Evolutionary conservation across 2,113 vertebrate species (phyloP), one percentile per base, ranked within the genome.

Genomic region (Labrus mixtus): DNA sequence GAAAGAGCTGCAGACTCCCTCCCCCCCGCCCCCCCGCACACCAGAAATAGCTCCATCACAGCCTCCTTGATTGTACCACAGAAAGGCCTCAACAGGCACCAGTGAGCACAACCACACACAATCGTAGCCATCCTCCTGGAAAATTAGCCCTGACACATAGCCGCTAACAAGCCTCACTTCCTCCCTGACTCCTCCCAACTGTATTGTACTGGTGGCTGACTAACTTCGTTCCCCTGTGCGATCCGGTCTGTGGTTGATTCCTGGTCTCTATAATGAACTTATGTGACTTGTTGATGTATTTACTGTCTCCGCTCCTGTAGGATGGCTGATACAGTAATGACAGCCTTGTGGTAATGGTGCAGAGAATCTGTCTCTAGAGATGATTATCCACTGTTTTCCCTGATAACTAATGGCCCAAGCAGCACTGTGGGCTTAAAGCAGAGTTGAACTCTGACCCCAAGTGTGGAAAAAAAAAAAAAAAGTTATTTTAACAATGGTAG

Each of bases 21-120:
- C 41, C 66, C 62, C 41, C 54, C 20, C 43, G 53, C 59, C 82
- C 41, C 66, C 62, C 41, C 54, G 22, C 43, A 56, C 59, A 72
- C 83, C 85, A 81, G 76, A 88, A 90, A 92, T 86, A 88, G 88
- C 74, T 58, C 23, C 72, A 67, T 25, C 61, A 74, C 87, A 81
- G 81, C 51, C 48, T 73, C 74, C 37, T 68, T 68, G 76, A 82
- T 65, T 76, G 51, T 68, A 62, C 61, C 58, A 71, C 83, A 75
- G 62, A 68, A 83, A 69, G 36, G 63, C 68, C 69, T 54, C 23
- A 37, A 82, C 80, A 72, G 67, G 61, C 78, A 79, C 79, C 80
- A 54, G 53, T 11, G 65, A n/a, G 16, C 82, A 79, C 77, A 81
- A 64, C 62, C 81, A 62, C 80, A 73, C 74, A 72, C 78, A 54